Conservation (phyloP, 2,888 invertebrate species). For the Sericinus montela region DNA sequence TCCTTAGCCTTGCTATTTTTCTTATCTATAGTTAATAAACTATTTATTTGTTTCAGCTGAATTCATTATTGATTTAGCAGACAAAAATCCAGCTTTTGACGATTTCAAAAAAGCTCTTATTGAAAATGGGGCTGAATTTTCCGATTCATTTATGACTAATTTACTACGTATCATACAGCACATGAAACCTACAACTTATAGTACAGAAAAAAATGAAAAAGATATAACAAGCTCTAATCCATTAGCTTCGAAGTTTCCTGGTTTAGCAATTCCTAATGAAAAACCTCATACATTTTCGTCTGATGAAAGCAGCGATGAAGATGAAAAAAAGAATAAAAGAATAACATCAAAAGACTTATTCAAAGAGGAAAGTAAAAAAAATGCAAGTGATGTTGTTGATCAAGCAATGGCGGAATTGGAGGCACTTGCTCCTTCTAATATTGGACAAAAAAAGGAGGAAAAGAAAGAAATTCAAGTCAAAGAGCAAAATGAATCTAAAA, state of each 20-base stretch:
- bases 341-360: conserved; percentile 66
- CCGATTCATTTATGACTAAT: conserved; percentile 96
- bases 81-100: conserved; percentile 91
- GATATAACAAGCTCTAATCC: conserved; percentile 62
- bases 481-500: conserved; percentile 39
- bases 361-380: conserved; percentile 54
- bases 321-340: conserved; percentile 46
- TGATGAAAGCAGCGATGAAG: conserved; percentile 58
- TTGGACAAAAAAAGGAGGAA: conserved; percentile 32
- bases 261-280: conserved; percentile 81
- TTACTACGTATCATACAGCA: conserved; percentile 96
- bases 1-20: no score
- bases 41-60: conserved; percentile 85
- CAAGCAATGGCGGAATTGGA: conserved; percentile 92
- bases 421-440: conserved; percentile 86
- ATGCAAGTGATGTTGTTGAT: conserved; percentile 78
- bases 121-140: conserved; percentile 97
- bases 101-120: conserved; percentile 91
- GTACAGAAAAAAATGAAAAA: conserved; percentile 34
- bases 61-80: conserved; percentile 96
- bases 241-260: conserved; percentile 87
- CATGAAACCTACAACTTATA: conserved; percentile 85
- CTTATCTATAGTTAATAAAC: no score
- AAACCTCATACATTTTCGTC: conserved; percentile 64
- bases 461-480: conserved; percentile 44